Percentiles rank a stretch among this genome's conserved stretches.
Evolutionary conservation across 2,888 invertebrate species (phyloP).

Genomic region (Sphaerophoria rueppellii): DNA sequence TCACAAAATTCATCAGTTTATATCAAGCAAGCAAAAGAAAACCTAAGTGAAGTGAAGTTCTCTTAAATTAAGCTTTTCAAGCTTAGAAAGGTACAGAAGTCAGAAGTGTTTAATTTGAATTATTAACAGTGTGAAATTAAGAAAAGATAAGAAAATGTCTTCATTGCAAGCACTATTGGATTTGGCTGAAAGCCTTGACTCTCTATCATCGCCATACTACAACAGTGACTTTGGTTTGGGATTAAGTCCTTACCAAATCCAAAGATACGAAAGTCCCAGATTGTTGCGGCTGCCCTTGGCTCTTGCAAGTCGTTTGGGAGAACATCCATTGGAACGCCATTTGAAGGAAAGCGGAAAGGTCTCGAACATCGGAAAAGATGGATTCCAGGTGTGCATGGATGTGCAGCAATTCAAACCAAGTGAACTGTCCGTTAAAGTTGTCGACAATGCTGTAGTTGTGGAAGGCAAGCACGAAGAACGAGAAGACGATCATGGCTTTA

Average conservation of each 20-base stretch:
- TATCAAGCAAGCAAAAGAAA: neutral
- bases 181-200: constrained; percentile 42
- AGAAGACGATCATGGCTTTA: constrained; percentile 88
- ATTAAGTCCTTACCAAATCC: constrained; percentile 24
- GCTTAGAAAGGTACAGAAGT: neutral
- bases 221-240: constrained; percentile 10
- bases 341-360: neutral
- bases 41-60: neutral
- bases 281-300: constrained; percentile 5
- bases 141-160: constrained; percentile 32
- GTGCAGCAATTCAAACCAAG: constrained; percentile 89
- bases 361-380: constrained; percentile 83
- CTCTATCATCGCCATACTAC: constrained; percentile 42
- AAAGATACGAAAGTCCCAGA: neutral
- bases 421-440: constrained; percentile 90
- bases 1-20: constrained; percentile 5
- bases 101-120: neutral
- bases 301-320: constrained; percentile 3
- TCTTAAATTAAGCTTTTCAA: neutral
- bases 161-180: constrained; percentile 44
- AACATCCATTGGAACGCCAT: neutral
- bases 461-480: constrained; percentile 91
- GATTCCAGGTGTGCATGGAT: constrained; percentile 87
- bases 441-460: constrained; percentile 87
- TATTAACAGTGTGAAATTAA: neutral